A percentile compares a stretch with the other conserved stretches of the same genome.
These are phyloP conservation scores for Oscheius sp. DNA, from an alignment of 2,888 invertebrate genomes.

Conservation along the genomic window DNA sequence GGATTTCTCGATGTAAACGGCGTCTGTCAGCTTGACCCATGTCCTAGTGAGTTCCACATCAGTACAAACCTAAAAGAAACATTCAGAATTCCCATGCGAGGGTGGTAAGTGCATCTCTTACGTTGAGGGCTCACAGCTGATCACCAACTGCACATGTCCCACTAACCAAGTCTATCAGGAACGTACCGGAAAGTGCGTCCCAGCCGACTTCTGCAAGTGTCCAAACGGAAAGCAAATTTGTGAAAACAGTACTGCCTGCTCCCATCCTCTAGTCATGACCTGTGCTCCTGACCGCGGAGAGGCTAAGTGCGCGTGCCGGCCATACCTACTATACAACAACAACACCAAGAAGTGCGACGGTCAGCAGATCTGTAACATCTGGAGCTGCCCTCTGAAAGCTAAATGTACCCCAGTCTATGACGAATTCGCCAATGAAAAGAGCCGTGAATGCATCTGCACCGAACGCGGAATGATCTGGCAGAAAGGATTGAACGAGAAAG, in stretches of 20 bases:
- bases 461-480: too few relatives aligned
- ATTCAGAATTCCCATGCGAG: constrained; percentile 3
- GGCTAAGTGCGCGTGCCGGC: constrained; percentile 1
- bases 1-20: neutral
- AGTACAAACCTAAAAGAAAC: neutral
- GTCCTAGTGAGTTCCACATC: neutral
- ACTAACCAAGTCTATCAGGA: constrained; percentile 4
- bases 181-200: constrained; percentile 5
- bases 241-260: constrained; percentile 10
- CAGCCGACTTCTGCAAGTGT: constrained; percentile 20
- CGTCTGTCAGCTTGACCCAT: constrained; percentile 5
- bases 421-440: neutral
- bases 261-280: constrained; percentile 1
- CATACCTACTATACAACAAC: constrained; percentile 5
- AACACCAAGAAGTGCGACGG: constrained; percentile 19
- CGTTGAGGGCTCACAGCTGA: neutral
- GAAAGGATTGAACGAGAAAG: too few relatives aligned
- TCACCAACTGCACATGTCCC: neutral
- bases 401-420: neutral
- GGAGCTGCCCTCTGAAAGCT: neutral
- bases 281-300: constrained; percentile 1
- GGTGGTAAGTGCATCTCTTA: constrained; percentile 6
- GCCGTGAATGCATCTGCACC: too few relatives aligned
- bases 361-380: neutral
- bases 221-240: neutral